Percentiles rank a stretch among this genome's conserved stretches.
These are phyloP conservation scores for Vulpes vulpes DNA, from an alignment of 2,113 vertebrate species.

Conservation along the genomic window DNA sequence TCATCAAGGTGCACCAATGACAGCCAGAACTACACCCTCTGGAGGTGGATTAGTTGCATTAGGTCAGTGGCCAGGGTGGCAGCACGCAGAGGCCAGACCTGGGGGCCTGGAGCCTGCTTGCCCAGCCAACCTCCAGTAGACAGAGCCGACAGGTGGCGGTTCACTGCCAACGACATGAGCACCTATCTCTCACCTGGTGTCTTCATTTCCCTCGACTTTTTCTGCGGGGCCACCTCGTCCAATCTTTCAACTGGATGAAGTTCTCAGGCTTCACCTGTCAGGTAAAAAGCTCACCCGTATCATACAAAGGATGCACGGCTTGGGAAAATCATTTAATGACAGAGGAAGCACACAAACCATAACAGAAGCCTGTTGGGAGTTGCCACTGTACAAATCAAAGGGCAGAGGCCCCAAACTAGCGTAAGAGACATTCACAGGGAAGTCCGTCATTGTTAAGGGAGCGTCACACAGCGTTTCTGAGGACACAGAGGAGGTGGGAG, in stretches of 20 bases:
- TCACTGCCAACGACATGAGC: neutral
- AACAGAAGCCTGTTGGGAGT: constrained; percentile 57
- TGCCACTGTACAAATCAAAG: neutral
- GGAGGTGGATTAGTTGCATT: neutral
- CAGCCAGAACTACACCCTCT: neutral
- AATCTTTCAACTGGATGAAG: neutral
- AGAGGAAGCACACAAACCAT: constrained; percentile 77
- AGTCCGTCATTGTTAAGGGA: neutral
- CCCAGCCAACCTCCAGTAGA: neutral
- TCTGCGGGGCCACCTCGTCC: neutral
- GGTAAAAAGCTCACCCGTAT: constrained; percentile 2
- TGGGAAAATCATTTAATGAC: constrained; percentile 78
- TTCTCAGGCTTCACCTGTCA: neutral
- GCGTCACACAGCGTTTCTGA: constrained; percentile 43
- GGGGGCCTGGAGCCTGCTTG: neutral
- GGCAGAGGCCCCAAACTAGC: constrained; percentile 12
- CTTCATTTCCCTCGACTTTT: neutral
- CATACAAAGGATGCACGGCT: neutral
- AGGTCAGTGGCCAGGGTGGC: neutral
- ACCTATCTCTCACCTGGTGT: neutral
- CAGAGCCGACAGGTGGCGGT: neutral
- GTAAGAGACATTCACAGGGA: constrained; percentile 50
- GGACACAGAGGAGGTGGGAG: constrained; percentile 50
- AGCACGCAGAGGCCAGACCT: neutral
- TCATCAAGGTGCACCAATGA: neutral